Percentiles rank a stretch among this genome's conserved stretches.
These are phyloP conservation scores for Pristionchus entomophagus DNA, from an alignment of 2,888 invertebrate species.

Conservation along the genomic window DNA sequence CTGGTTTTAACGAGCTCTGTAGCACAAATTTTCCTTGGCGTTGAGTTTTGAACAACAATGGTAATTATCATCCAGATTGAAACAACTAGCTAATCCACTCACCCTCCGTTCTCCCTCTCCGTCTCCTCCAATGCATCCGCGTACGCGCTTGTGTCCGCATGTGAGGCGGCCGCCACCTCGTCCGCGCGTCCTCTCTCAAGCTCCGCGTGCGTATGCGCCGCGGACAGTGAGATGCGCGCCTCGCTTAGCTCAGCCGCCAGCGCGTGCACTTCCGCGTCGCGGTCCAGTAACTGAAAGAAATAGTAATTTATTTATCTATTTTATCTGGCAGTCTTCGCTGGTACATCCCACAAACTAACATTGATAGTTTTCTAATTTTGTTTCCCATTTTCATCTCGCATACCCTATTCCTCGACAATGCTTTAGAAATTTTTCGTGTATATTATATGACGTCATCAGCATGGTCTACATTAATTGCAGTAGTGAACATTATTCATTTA, in stretches of 20 bases:
- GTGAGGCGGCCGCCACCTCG: background rate
- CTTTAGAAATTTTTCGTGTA: too few species aligned
- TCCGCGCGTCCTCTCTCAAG: conserved; percentile 11
- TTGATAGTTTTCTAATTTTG: background rate
- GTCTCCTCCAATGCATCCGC: conserved; percentile 10
- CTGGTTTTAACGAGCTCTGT: background rate
- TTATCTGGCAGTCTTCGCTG: background rate
- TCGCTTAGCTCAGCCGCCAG: conserved; percentile 22
- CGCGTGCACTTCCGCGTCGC: conserved; percentile 31
- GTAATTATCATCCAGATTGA: background rate
- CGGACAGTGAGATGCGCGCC: background rate
- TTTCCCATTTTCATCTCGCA: background rate
- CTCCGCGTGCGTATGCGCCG: background rate
- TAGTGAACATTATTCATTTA: too few species aligned
- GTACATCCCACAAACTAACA: background rate
- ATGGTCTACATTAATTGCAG: too few species aligned
- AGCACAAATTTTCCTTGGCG: too few species aligned
- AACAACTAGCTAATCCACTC: background rate
- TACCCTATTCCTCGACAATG: too few species aligned
- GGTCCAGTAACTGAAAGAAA: conserved; percentile 22
- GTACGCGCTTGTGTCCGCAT: conserved; percentile 29
- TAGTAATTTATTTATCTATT: background rate
- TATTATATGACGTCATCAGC: too few species aligned
- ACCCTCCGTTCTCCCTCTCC: background rate
- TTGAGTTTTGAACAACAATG: too few species aligned